Conservation (phyloP, 1,140 invertebrate species). For the Tetragonula clypearis region DNA sequence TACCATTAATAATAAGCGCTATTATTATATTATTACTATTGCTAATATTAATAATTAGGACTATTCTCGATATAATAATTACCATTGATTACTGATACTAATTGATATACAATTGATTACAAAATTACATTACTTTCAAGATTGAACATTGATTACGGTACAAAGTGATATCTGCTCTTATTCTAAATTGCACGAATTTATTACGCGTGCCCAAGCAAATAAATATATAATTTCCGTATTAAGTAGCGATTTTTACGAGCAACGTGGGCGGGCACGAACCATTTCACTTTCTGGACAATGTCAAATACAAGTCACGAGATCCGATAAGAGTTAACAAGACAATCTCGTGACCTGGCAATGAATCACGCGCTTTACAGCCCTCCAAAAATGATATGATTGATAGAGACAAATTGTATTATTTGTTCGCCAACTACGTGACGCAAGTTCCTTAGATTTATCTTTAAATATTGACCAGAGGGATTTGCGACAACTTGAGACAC, state of each 20-base stretch:
- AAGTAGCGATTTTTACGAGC: too few species aligned
- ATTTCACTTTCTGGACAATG: slow-evolving; percentile 17
- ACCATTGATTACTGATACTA: too few species aligned
- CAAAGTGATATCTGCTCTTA: neutral
- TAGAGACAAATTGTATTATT: neutral
- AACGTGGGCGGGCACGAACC: neutral
- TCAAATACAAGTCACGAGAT: slow-evolving; percentile 38
- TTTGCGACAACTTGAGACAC: neutral
- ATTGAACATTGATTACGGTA: neutral
- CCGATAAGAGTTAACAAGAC: slow-evolving; percentile 38
- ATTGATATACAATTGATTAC: too few species aligned
- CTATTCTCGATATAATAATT: too few species aligned
- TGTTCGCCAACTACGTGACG: neutral
- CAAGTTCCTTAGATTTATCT: neutral
- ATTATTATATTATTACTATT: too few species aligned
- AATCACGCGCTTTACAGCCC: slow-evolving; percentile 11
- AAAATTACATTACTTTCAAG: neutral
- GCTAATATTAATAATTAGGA: too few species aligned
- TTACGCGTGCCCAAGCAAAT: neutral
- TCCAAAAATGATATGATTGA: neutral
- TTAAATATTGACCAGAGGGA: slow-evolving; percentile 37
- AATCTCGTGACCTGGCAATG: slow-evolving; percentile 26
- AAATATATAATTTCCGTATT: neutral
- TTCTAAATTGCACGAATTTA: neutral
- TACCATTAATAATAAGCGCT: too few species aligned